Evolutionary conservation across 2,797 vertebrate species (phyloP), one percentile per base, ranked within the genome.

Genomic region (Sarcoramphus papa): DNA sequence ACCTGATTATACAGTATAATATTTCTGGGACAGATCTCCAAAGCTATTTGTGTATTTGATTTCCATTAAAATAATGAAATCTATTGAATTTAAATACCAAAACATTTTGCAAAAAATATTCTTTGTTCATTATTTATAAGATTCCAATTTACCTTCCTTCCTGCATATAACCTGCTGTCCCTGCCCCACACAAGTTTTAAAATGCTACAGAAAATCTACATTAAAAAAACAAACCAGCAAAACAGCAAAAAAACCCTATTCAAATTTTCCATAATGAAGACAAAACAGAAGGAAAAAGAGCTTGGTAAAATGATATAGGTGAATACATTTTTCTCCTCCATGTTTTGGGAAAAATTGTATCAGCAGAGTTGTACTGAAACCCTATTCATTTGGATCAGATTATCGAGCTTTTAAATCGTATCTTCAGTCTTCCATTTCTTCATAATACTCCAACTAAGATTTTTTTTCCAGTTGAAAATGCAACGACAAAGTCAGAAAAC

Each of bases 201-300:
- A 60, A 76, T 8, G 4, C 9, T 67, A 35, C 6, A n/a, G 37
- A 88, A 62, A 76, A 54, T 10, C 16, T 73, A 22, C 4, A 16
- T 23, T 33, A 24, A 78, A 74, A 50, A 68, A 28, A 1, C 9
- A 63, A 80, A 40, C 1, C 11, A 60, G 21, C 6, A 47, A 68
- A 65, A 13, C 3, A 57, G 48, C 10, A 41, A 65, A 31, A 18
- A 25, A 0, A 0, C 0, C 2, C 0, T 0, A 22, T 47, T 73
- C 12, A 59, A 6, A 25, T 47, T 57, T 75, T 63, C 25, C 53
- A 11, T 51, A 65, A 40, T 33, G 11, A 65, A 64, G 7, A 21
- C 7, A 47, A 73, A 67, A 7, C 20, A 63, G 25, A 77, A 51
- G 10, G 25, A 33, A 65, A 48, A 57, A 68, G 15, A 76, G 13